Base-by-base conservation (phyloP, 2,797 vertebrate genomes). In the Gila robusta region DNA sequence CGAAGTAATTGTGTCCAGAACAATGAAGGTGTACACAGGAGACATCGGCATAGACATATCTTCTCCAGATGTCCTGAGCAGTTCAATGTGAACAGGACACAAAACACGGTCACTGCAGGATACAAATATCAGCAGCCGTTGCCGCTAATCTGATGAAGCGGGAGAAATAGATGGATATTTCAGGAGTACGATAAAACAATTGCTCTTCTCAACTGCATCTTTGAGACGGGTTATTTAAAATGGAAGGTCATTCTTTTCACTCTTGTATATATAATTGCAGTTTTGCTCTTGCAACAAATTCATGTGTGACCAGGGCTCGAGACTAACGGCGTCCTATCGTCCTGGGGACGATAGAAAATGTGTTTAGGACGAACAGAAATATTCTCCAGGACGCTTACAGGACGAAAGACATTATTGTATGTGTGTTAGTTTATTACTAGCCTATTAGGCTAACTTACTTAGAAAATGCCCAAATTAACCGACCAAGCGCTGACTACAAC, bases 1-100 rank as follows among this genome's bases (percentile, higher is more conserved):
- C 62, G 4, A 69, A 69, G 80, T 82, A 82, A 59, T 77, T 69
- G 78, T 82, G 77, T 69, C 49, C 47, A 47, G 37, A 81, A 67
- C 70, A 80, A 81, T 73, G 54, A 82, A 72, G 79, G 72, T 26
- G 66, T 52, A 41, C 72, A 54, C 66, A 74, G 41, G 52, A 54
- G 41, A 73, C 28, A 54, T 52, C n/a, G 35, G 10, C 26, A 37
- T 39, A 67, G 73, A 47, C 16, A 10, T 72, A 32, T 79, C 41
- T 79, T 82, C 52, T 83, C 56, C 47, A n/a, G 67, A 83, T 11
- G 66, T 70, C 66, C 66, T 10, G 9, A 19, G 64, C 35, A 37
- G 47, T 52, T 77, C 64, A 78, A n/a, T 78, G 49, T 69, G 37
- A 56, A 47, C 64, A 16, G 64, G 64, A 67, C 8, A 21, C 23